A percentile compares a stretch with the other conserved stretches of the same genome.
Evolutionary conservation across 2,888 invertebrate genomes (phyloP).

Genomic region (Mythimna loreyi): DNA sequence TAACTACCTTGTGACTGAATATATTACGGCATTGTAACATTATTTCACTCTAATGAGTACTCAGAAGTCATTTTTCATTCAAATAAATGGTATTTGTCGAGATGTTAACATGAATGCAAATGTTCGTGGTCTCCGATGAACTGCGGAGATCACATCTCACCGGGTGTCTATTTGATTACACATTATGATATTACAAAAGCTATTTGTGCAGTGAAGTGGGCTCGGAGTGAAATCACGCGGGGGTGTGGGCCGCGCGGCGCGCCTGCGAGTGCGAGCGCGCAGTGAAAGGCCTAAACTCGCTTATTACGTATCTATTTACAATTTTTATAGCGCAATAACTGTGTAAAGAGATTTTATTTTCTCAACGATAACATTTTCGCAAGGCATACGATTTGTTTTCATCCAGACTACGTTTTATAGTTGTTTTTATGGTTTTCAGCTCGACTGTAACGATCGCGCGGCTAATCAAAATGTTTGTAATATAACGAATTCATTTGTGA

Average conservation of each 20-base stretch:
- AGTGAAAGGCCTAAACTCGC: conserved; percentile 64
- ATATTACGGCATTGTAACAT: conserved; percentile 27
- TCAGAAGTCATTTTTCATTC: conserved; percentile 14
- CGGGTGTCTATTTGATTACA: conserved; percentile 45
- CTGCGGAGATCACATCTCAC: conserved; percentile 10
- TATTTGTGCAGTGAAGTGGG: conserved; percentile 58
- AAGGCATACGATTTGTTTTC: conserved; percentile 39
- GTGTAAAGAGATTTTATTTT: conserved; percentile 39
- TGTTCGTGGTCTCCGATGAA: neutral
- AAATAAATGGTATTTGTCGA: conserved; percentile 3
- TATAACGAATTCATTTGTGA: conserved; percentile 12
- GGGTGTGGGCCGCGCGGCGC: conserved; percentile 56
- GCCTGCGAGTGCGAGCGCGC: conserved; percentile 54
- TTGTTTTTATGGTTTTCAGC: conserved; percentile 28
- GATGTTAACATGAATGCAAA: conserved; percentile 6
- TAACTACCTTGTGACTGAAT: conserved; percentile 44
- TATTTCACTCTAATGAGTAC: conserved; percentile 14
- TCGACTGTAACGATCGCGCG: conserved; percentile 13
- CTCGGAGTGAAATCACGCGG: conserved; percentile 61
- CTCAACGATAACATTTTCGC: conserved; percentile 35
- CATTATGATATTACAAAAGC: conserved; percentile 57
- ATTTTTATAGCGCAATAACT: conserved; percentile 54
- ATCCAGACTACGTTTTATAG: conserved; percentile 30
- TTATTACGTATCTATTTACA: conserved; percentile 56
- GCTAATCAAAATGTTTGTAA: conserved; percentile 32